Percentiles rank a stretch among this genome's conserved stretches.
Conservation (phyloP, 2,797 vertebrate genomes). For the Yasuhikotakia modesta region DNA sequence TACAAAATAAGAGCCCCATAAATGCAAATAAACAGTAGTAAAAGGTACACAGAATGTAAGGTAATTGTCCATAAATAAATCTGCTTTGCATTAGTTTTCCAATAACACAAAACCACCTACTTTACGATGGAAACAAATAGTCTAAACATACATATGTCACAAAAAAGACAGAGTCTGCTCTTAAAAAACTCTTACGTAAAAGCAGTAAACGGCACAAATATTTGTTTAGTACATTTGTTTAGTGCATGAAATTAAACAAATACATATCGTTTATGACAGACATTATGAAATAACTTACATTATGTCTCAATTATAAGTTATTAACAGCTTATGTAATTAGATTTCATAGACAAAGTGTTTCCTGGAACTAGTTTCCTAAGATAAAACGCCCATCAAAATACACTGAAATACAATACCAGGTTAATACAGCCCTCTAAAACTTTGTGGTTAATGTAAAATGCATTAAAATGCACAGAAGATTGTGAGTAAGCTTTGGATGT, state of each 20-base stretch:
- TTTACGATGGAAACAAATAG: neutral
- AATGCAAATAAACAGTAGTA: neutral
- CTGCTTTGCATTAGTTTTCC: neutral
- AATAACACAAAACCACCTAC: neutral
- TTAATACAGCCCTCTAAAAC: slow-evolving; percentile 12
- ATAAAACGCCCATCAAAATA: neutral
- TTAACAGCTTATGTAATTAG: neutral
- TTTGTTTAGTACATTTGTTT: neutral
- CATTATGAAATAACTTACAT: neutral
- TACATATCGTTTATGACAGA: neutral
- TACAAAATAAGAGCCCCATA: slow-evolving; percentile 8
- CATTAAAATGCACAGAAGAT: neutral
- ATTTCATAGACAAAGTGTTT: neutral
- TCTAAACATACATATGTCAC: too few relatives aligned
- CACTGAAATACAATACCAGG: neutral
- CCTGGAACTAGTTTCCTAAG: neutral
- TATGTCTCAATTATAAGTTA: neutral
- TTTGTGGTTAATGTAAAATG: neutral
- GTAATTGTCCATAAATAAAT: neutral
- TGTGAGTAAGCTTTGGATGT: slow-evolving; percentile 33
- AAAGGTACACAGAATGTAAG: neutral
- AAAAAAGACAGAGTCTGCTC: neutral
- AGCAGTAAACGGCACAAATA: neutral
- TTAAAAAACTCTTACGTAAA: neutral
- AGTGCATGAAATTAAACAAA: slow-evolving; percentile 9